These are phyloP conservation scores for Heliconius hortense DNA, from an alignment of 2,888 invertebrate species.

Conservation along the genomic window DNA sequence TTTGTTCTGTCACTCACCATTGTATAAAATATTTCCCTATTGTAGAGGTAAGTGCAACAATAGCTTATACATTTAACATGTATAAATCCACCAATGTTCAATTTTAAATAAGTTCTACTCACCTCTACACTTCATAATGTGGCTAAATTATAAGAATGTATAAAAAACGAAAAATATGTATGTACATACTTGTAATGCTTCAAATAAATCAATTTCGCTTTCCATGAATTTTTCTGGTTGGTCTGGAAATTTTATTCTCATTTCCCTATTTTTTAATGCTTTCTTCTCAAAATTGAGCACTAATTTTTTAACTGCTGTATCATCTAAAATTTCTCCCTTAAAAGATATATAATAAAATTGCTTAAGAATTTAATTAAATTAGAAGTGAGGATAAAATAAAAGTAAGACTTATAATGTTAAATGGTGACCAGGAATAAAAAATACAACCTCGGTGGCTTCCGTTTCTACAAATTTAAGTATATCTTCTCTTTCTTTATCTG, in stretches of 20 bases:
- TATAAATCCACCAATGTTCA: no score
- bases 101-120: no score
- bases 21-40: no score
- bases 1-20: neutral
- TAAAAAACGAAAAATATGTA: neutral
- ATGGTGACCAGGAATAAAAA: neutral
- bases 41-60: no score
- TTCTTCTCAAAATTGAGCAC: constrained; percentile 97
- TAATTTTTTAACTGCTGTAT: constrained; percentile 92
- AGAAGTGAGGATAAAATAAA: neutral
- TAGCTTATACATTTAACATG: no score
- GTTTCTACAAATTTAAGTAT: constrained; percentile 92
- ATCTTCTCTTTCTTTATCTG: constrained; percentile 89
- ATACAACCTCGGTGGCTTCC: constrained; percentile 87
- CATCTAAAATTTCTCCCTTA: constrained; percentile 93
- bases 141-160: neutral
- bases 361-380: neutral
- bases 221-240: constrained; percentile 99
- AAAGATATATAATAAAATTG: constrained; percentile 34
- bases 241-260: constrained; percentile 99
- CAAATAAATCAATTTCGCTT: constrained; percentile 96
- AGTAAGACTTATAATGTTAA: neutral
- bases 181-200: constrained; percentile 87
- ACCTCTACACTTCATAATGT: neutral
- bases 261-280: constrained; percentile 96